These are phyloP conservation scores for Microctonus hyperodae DNA, from an alignment of 2,888 invertebrate genomes.

Conservation along the genomic window DNA sequence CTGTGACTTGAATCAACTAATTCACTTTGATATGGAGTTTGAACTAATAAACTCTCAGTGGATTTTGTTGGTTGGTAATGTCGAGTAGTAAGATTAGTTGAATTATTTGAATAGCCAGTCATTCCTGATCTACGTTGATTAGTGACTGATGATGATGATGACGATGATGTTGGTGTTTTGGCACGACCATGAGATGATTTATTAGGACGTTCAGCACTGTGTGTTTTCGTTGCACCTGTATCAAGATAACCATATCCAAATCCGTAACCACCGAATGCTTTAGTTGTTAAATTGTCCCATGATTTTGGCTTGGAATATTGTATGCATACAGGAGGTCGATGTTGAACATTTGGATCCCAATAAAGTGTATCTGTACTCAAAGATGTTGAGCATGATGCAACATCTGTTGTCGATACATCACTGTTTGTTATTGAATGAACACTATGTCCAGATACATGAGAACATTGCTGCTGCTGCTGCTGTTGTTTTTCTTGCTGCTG, in stretches of 20 bases:
- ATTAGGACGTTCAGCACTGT: constrained; percentile 59
- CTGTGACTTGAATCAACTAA: constrained; percentile 67
- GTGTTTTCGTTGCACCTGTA: constrained; percentile 65
- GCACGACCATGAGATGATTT: constrained; percentile 68
- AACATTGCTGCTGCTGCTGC: constrained; percentile 48
- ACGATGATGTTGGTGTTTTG: constrained; percentile 63
- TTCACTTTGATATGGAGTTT: constrained; percentile 70
- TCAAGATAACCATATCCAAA: constrained; percentile 87
- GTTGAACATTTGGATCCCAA: constrained; percentile 73
- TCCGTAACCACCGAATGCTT: constrained; percentile 85
- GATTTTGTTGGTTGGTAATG: constrained; percentile 78
- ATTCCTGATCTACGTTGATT: constrained; percentile 65
- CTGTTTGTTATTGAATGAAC: constrained; percentile 85
- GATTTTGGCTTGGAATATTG: constrained; percentile 79
- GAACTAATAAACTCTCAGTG: constrained; percentile 78
- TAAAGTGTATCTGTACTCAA: constrained; percentile 87
- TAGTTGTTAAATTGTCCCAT: constrained; percentile 88
- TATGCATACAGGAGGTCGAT: constrained; percentile 60
- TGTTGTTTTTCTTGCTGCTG: constrained; percentile 47
- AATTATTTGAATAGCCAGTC: constrained; percentile 56
- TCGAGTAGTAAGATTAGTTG: constrained; percentile 62
- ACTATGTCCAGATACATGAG: constrained; percentile 65
- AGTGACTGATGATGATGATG: constrained; percentile 49
- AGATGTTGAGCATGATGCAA: constrained; percentile 83
- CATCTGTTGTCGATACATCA: constrained; percentile 72